Percentiles rank a stretch among this genome's conserved stretches.
Conservation (phyloP, 2,113 vertebrate species). For the Agelaius phoeniceus region DNA sequence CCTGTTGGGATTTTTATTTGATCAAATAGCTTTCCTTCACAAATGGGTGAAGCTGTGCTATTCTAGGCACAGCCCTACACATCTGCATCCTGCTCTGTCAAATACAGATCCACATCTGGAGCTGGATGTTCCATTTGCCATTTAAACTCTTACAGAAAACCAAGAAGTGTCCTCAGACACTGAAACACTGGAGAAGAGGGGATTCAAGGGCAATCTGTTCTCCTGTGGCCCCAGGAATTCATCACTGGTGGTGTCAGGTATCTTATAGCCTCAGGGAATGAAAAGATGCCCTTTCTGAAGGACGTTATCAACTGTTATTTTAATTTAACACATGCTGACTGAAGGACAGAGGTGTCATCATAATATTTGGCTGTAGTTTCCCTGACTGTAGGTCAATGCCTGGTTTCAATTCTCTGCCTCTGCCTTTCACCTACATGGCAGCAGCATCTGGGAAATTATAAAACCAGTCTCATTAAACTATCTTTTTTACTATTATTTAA, state of each 20-base stretch:
- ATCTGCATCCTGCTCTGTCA: background rate
- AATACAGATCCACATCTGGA: background rate
- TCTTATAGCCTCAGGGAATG: slow-evolving; percentile 52
- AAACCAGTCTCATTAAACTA: background rate
- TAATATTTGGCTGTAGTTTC: background rate
- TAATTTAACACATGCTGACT: slow-evolving; percentile 46
- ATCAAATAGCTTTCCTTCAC: background rate
- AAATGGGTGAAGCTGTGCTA: background rate
- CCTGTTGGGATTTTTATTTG: slow-evolving; percentile 9
- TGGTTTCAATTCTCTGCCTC: background rate
- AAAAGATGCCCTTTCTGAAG: slow-evolving; percentile 47
- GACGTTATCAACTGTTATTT: slow-evolving; percentile 1
- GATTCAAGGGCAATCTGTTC: slow-evolving; percentile 46
- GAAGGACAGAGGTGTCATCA: background rate
- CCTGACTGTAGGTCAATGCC: background rate
- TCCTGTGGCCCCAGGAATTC: slow-evolving; percentile 48
- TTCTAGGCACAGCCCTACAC: background rate
- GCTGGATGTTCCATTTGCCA: background rate
- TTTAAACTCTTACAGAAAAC: background rate
- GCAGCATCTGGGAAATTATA: background rate
- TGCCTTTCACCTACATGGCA: background rate
- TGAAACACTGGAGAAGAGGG: background rate
- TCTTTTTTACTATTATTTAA: background rate
- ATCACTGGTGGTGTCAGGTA: slow-evolving; percentile 45
- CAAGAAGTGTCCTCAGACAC: background rate